Evolutionary conservation across 2,888 invertebrate genomes (phyloP).

Genomic region (Silvanus unidentatus): DNA sequence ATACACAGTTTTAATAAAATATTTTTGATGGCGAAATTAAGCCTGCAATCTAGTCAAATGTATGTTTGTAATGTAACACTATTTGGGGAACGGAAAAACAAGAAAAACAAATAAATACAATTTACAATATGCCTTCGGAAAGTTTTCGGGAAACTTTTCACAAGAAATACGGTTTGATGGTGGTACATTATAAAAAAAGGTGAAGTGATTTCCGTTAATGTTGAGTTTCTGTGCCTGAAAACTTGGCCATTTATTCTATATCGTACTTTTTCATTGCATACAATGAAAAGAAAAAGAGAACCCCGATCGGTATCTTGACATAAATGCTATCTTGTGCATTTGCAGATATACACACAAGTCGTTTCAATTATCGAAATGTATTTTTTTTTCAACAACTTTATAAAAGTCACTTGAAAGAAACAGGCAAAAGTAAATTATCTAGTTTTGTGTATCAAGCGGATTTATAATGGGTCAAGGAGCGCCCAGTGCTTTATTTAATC

Average conservation of each 20-base stretch:
- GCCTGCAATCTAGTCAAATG: too few species aligned
- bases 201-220: slow-evolving; percentile 36
- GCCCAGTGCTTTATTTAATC: background rate
- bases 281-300: slow-evolving; percentile 17
- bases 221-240: slow-evolving; percentile 13
- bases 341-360: slow-evolving; percentile 16
- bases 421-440: background rate
- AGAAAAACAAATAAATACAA: slow-evolving; percentile 24
- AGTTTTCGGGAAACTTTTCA: slow-evolving; percentile 1
- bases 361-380: slow-evolving; percentile 41
- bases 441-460: background rate
- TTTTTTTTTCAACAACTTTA: slow-evolving; percentile 17
- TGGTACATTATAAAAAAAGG: slow-evolving; percentile 18
- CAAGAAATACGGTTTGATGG: background rate
- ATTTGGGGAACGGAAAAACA: too few species aligned
- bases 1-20: too few species aligned
- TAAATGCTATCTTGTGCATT: slow-evolving; percentile 30
- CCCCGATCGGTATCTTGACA: slow-evolving; percentile 26
- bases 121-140: slow-evolving; percentile 22
- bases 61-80: too few species aligned
- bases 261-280: background rate
- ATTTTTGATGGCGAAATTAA: too few species aligned
- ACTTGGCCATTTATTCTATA: slow-evolving; percentile 32
- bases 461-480: slow-evolving; percentile 6
- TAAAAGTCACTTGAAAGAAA: too few species aligned